These are phyloP conservation scores for Labrus mixtus DNA, from an alignment of 2,113 vertebrate genomes.

Conservation along the genomic window DNA sequence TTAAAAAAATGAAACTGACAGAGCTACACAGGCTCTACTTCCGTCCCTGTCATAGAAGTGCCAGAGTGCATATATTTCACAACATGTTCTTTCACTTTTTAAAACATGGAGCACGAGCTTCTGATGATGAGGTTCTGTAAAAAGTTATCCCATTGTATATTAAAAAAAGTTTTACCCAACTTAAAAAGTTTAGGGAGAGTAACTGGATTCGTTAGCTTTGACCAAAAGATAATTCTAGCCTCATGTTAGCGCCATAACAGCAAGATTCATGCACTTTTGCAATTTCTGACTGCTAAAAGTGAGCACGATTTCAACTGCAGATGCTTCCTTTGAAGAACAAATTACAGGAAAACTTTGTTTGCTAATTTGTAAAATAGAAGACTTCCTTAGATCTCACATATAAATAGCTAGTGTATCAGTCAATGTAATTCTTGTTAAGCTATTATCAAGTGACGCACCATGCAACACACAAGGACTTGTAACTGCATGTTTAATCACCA, in stretches of 20 bases:
- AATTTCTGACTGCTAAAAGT: background rate
- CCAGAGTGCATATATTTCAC: constrained; percentile 41
- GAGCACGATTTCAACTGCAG: constrained; percentile 1
- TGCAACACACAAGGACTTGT: constrained; percentile 45
- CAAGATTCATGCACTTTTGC: background rate
- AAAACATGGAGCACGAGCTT: constrained; percentile 11
- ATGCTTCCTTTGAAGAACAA: background rate
- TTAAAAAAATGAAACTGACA: constrained; percentile 49
- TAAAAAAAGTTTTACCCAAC: background rate
- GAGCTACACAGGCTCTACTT: constrained; percentile 16
- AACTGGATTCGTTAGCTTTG: constrained; percentile 8
- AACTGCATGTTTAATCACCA: constrained; percentile 74
- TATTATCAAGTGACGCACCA: constrained; percentile 46
- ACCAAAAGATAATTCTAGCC: background rate
- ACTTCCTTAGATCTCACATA: constrained; percentile 14
- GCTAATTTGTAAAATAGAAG: background rate
- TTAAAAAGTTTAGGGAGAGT: background rate
- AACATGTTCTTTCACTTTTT: constrained; percentile 15
- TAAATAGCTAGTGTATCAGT: constrained; percentile 52
- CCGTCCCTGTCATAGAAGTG: constrained; percentile 56
- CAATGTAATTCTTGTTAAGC: constrained; percentile 65
- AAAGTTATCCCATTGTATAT: constrained; percentile 11
- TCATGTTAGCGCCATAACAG: background rate
- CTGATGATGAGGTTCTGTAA: constrained; percentile 40
- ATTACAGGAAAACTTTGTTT: constrained; percentile 25